A percentile compares a stretch with the other conserved stretches of the same genome.
These are phyloP conservation scores for Eucera pruinosa DNA, from an alignment of 2,888 invertebrate species.

Conservation along the genomic window DNA sequence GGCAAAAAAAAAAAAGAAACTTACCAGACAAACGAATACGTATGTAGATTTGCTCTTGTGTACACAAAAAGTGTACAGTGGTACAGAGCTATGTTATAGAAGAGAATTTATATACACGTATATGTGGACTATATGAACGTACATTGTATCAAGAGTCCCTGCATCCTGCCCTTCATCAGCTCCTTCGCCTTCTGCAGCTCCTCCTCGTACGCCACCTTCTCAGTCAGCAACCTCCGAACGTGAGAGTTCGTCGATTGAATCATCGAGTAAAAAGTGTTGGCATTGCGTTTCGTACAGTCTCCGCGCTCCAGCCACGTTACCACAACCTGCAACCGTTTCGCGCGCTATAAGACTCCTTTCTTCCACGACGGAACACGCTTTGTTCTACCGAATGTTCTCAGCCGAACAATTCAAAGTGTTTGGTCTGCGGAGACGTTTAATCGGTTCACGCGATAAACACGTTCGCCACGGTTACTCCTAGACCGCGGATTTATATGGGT, in stretches of 20 bases:
- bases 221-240: constrained; percentile 92
- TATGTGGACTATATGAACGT: constrained; percentile 86
- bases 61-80: constrained; percentile 67
- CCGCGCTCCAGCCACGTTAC: constrained; percentile 97
- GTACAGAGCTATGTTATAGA: constrained; percentile 65
- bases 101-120: constrained; percentile 15
- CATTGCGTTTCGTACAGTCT: constrained; percentile 95
- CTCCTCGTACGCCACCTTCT: constrained; percentile 94
- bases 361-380: constrained; percentile 16
- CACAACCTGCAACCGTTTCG: constrained; percentile 86
- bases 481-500: too few species aligned
- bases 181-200: constrained; percentile 94
- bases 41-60: constrained; percentile 73
- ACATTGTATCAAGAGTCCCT: constrained; percentile 95
- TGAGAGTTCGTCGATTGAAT: constrained; percentile 98
- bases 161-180: constrained; percentile 93
- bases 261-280: constrained; percentile 97
- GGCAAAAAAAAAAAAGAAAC: constrained; percentile 71
- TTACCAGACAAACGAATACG: constrained; percentile 78
- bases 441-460: not conserved
- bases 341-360: constrained; percentile 11
- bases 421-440: constrained; percentile 4
- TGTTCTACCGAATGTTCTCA: too few species aligned
- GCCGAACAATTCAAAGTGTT: constrained; percentile 24
- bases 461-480: too few species aligned